These are phyloP conservation scores for Clarias laeviceps DNA, from an alignment of 2,797 vertebrate genomes.

Conservation along the genomic window DNA sequence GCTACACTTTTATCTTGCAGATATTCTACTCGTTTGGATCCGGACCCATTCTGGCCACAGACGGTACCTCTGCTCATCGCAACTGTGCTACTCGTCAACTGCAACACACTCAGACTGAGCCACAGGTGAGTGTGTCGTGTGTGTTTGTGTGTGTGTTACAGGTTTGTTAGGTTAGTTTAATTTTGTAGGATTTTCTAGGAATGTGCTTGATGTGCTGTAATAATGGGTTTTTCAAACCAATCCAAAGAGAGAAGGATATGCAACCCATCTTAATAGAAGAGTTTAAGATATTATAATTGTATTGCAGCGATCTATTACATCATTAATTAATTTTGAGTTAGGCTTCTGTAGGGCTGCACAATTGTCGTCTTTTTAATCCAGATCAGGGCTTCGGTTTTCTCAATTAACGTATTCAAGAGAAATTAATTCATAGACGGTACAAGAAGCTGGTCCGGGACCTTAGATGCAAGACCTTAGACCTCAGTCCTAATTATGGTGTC, in stretches of 20 bases:
- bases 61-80: slow-evolving; percentile 78
- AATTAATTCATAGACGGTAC: no score
- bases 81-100: slow-evolving; percentile 85
- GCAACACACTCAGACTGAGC: slow-evolving; percentile 76
- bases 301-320: no score
- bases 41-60: slow-evolving; percentile 87
- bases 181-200: background rate
- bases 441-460: no score
- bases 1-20: slow-evolving; percentile 63
- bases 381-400: background rate
- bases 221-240: background rate
- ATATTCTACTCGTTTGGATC: slow-evolving; percentile 83
- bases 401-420: no score
- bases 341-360: background rate
- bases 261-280: background rate
- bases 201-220: background rate
- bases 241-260: background rate
- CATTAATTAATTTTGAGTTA: background rate
- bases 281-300: background rate
- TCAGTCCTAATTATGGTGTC: no score
- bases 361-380: background rate
- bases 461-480: no score
- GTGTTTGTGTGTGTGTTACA: background rate
- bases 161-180: background rate
- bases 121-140: slow-evolving; percentile 77